These are phyloP conservation scores for Drosophila bipectinata DNA, from an alignment of 1,140 invertebrate genomes.

Conservation along the genomic window DNA sequence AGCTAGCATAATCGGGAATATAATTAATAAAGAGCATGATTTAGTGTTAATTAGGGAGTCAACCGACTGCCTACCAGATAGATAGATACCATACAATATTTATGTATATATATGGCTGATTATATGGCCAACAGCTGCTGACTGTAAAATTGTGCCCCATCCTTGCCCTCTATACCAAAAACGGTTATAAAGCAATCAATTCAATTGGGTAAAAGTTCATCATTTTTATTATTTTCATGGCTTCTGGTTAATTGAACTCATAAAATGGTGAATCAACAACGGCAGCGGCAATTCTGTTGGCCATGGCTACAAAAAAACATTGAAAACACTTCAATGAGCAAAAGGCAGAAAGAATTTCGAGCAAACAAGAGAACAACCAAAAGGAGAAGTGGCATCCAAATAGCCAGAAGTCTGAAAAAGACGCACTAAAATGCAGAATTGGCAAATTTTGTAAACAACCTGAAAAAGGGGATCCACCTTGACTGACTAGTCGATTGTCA, in stretches of 20 bases:
- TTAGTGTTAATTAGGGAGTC: constrained; percentile 72
- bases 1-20: constrained; percentile 37
- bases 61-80: constrained; percentile 16
- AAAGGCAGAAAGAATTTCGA: constrained; percentile 33
- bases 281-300: constrained; percentile 20
- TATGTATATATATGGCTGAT: background rate
- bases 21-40: constrained; percentile 71
- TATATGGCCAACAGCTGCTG: constrained; percentile 11
- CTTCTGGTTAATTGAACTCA: constrained; percentile 78
- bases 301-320: constrained; percentile 57
- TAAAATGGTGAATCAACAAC: constrained; percentile 57
- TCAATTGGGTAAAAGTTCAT: constrained; percentile 72
- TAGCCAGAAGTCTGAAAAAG: constrained; percentile 32
- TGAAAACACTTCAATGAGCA: constrained; percentile 65
- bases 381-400: constrained; percentile 27
- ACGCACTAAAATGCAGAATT: constrained; percentile 53
- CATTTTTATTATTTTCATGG: constrained; percentile 69
- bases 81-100: background rate
- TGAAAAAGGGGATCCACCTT: constrained; percentile 1
- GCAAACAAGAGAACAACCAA: constrained; percentile 19
- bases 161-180: background rate
- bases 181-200: constrained; percentile 59
- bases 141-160: constrained; percentile 1
- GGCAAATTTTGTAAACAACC: constrained; percentile 61
- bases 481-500: background rate